These are phyloP conservation scores for Tursiops truncatus DNA, from an alignment of 2,113 vertebrate genomes.

Conservation along the genomic window DNA sequence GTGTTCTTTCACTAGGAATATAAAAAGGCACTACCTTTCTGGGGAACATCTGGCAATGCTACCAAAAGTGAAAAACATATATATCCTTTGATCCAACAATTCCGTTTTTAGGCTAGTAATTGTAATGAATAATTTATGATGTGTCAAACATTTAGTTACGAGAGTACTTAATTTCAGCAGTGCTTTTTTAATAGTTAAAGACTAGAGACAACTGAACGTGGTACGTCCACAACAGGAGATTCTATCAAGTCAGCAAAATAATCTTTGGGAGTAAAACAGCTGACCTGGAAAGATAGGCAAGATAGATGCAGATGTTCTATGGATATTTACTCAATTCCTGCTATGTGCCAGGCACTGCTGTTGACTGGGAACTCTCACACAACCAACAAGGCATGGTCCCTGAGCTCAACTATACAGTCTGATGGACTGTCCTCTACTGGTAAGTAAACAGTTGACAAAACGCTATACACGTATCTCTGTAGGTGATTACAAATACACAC, in stretches of 20 bases:
- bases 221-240: background rate
- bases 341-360: background rate
- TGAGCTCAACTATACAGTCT: background rate
- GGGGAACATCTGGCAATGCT: background rate
- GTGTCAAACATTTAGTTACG: background rate
- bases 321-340: background rate
- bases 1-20: background rate
- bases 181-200: background rate
- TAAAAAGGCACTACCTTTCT: background rate
- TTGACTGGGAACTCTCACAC: background rate
- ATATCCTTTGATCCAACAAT: background rate
- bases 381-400: background rate
- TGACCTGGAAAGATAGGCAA: background rate
- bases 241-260: background rate
- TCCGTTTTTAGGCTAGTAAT: background rate
- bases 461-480: background rate
- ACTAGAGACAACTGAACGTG: background rate
- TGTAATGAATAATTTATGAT: background rate
- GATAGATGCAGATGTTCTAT: background rate
- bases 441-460: background rate
- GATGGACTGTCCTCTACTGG: background rate
- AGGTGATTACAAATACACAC: background rate
- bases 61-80: background rate
- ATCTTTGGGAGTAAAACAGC: background rate
- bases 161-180: slow-evolving; percentile 14